phyloP scores from a whole-genome alignment of 2,797 vertebrate species.

The Leuciscus waleckii region DNA sequence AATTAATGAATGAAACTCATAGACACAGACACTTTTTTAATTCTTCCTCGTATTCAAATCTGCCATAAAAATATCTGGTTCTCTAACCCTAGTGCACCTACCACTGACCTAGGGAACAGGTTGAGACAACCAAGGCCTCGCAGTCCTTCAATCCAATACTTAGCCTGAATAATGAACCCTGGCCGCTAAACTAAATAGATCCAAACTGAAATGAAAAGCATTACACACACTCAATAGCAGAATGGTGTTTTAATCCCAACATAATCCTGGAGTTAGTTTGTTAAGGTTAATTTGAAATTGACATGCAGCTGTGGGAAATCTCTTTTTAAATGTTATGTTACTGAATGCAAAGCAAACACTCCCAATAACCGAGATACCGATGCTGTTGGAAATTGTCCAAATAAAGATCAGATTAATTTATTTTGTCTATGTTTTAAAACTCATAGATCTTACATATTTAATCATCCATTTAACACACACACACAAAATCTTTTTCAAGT shows the following conservation, averaged over 20 bases:
- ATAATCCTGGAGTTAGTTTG: constrained; percentile 22
- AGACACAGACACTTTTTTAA: too few species aligned
- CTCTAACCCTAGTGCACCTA: neutral
- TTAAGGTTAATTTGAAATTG: constrained; percentile 31
- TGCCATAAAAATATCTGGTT: neutral
- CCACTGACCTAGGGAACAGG: neutral
- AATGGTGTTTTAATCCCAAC: constrained; percentile 31
- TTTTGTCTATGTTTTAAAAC: neutral
- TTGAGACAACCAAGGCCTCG: neutral
- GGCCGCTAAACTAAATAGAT: neutral
- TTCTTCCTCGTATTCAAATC: too few species aligned
- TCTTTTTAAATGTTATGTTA: constrained; percentile 1
- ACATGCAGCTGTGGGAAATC: neutral
- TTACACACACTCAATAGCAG: neutral
- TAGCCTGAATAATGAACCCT: neutral
- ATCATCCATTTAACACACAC: neutral
- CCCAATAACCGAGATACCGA: neutral
- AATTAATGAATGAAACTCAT: too few species aligned
- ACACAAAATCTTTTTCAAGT: neutral
- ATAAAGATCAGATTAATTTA: neutral
- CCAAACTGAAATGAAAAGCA: neutral
- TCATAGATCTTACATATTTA: constrained; percentile 7
- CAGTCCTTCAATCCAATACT: neutral
- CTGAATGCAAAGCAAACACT: neutral
- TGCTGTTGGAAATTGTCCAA: neutral